Conservation (phyloP, 2,113 vertebrate species). For the Gallinago undulata region DNA sequence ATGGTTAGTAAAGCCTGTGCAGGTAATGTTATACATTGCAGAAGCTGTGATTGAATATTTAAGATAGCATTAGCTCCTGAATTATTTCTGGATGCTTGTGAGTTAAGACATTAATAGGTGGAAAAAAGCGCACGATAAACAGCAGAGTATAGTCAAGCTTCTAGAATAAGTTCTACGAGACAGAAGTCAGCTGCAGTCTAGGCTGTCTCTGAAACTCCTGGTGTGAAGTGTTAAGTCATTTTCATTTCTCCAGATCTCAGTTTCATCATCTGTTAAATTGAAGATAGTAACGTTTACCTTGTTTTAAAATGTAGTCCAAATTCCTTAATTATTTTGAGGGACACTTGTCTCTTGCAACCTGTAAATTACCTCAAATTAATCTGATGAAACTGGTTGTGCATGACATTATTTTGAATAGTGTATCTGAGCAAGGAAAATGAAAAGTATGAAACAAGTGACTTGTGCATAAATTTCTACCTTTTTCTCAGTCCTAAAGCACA, state of each 20-base stretch:
- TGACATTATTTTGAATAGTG: not conserved
- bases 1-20: not conserved
- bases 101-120: not conserved
- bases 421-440: not conserved
- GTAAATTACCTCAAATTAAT: not conserved
- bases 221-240: not conserved
- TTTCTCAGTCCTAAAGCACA: not conserved
- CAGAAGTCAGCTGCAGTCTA: not conserved
- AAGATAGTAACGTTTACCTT: not conserved
- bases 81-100: not conserved
- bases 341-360: not conserved
- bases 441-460: not conserved
- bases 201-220: not conserved
- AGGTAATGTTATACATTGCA: not conserved
- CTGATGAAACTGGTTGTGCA: not conserved
- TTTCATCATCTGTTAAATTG: not conserved
- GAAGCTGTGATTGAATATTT: not conserved
- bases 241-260: not conserved
- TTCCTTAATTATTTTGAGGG: not conserved
- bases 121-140: not conserved
- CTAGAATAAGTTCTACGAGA: conserved; percentile 7
- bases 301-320: not conserved
- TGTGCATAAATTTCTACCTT: not conserved
- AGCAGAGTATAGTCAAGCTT: not conserved
- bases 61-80: not conserved